phyloP scores from a whole-genome alignment of 2,888 invertebrate genomes.

The Rhingia rostrata region DNA sequence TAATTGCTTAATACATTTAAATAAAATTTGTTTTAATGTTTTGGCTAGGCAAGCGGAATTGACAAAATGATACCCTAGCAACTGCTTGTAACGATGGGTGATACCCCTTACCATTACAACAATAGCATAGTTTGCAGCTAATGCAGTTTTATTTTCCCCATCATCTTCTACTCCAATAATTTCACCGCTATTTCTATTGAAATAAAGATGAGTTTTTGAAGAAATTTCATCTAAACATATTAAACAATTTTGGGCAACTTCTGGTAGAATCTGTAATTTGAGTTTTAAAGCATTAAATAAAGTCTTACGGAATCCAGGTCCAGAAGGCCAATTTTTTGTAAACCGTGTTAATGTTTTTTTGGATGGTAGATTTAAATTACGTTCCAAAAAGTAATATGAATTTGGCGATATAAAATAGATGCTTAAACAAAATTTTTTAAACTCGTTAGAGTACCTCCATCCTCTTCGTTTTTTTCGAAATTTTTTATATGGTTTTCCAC shows the following conservation, averaged over 20 bases:
- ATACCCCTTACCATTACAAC: no score
- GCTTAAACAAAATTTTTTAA: no score
- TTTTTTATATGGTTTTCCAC: constrained; percentile 7
- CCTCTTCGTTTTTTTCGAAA: not conserved
- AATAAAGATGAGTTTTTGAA: constrained; percentile 26
- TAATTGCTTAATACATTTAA: no score
- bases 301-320: constrained; percentile 24
- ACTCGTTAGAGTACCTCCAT: constrained; percentile 1
- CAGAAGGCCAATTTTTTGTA: constrained; percentile 40
- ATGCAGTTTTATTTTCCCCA: constrained; percentile 22
- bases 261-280: constrained; percentile 13
- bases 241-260: constrained; percentile 6
- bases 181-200: constrained; percentile 22
- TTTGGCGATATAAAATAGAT: no score
- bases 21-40: no score
- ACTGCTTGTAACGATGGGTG: no score
- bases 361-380: no score
- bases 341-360: constrained; percentile 24
- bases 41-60: constrained; percentile 15
- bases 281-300: constrained; percentile 20
- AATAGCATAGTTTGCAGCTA: constrained; percentile 33
- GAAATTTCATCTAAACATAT: constrained; percentile 35
- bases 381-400: no score
- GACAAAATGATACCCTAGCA: no score
- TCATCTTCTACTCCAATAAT: constrained; percentile 21